Evolutionary conservation across 2,113 vertebrate genomes (phyloP).

Genomic region (Sisor rabdophorus): DNA sequence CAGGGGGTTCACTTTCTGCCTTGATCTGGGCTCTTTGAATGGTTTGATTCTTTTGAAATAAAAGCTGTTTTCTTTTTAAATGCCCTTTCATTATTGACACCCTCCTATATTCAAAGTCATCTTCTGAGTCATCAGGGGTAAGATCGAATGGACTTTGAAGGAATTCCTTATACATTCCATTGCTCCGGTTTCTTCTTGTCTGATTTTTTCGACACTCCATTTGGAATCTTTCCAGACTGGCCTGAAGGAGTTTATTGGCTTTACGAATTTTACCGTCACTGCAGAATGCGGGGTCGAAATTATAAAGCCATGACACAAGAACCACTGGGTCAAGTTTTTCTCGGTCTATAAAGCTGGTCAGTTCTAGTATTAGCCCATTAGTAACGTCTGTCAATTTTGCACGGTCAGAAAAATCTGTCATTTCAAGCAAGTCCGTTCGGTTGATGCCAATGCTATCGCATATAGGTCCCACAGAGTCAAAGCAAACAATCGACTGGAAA

Average conservation of each 20-base stretch:
- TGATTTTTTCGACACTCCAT: constrained; percentile 54
- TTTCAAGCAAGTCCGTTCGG: constrained; percentile 65
- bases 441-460: constrained; percentile 72
- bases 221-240: constrained; percentile 62
- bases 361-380: constrained; percentile 69
- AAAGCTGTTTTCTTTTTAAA: constrained; percentile 46
- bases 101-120: constrained; percentile 28
- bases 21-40: constrained; percentile 40
- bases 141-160: constrained; percentile 70
- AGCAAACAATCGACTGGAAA: constrained; percentile 65
- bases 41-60: constrained; percentile 15
- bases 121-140: constrained; percentile 35
- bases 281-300: constrained; percentile 66
- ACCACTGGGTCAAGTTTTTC: constrained; percentile 65
- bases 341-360: constrained; percentile 62
- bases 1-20: constrained; percentile 46
- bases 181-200: constrained; percentile 64
- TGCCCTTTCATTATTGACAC: constrained; percentile 8
- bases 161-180: constrained; percentile 59
- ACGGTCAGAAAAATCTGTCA: constrained; percentile 67
- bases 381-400: constrained; percentile 65
- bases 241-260: constrained; percentile 56
- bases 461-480: constrained; percentile 72
- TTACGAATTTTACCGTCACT: constrained; percentile 60
- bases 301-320: constrained; percentile 67